Percentiles rank a stretch among this genome's conserved stretches.
Evolutionary conservation across 2,113 vertebrate genomes (phyloP).

Genomic region (Serinus canaria): DNA sequence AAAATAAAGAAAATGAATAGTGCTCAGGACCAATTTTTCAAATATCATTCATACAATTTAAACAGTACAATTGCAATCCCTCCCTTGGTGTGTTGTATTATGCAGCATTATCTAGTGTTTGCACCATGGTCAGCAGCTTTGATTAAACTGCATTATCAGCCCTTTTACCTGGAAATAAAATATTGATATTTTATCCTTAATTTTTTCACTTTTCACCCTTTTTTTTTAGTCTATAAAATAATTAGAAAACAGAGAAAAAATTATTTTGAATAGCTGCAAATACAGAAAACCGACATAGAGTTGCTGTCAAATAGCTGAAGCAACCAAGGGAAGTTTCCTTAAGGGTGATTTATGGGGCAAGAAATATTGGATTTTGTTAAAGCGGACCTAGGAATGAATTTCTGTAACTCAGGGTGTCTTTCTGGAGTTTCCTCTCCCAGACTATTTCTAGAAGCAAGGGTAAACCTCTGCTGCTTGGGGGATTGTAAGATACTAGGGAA

Average conservation of each 20-base stretch:
- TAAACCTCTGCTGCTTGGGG: fast-evolving
- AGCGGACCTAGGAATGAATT: background rate
- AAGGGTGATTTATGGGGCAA: background rate
- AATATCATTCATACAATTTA: background rate
- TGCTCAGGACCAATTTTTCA: background rate
- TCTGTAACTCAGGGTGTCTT: background rate
- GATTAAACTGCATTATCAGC: background rate
- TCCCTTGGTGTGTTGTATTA: fast-evolving
- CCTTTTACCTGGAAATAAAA: background rate
- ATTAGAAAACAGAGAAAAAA: background rate
- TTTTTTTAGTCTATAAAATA: background rate
- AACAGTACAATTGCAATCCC: background rate
- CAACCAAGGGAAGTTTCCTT: background rate
- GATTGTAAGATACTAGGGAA: background rate
- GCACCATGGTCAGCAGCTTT: background rate
- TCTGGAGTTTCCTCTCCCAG: background rate
- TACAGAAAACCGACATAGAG: background rate
- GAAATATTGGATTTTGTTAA: background rate
- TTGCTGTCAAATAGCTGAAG: background rate
- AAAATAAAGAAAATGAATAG: background rate
- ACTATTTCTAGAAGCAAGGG: background rate
- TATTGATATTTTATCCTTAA: background rate
- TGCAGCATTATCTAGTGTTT: background rate
- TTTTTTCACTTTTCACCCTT: background rate
- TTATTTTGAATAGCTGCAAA: background rate